phyloP scores from a whole-genome alignment of 30 jellyfish, hydroid and myxozoan species.

The Turritopsis rubra region DNA sequence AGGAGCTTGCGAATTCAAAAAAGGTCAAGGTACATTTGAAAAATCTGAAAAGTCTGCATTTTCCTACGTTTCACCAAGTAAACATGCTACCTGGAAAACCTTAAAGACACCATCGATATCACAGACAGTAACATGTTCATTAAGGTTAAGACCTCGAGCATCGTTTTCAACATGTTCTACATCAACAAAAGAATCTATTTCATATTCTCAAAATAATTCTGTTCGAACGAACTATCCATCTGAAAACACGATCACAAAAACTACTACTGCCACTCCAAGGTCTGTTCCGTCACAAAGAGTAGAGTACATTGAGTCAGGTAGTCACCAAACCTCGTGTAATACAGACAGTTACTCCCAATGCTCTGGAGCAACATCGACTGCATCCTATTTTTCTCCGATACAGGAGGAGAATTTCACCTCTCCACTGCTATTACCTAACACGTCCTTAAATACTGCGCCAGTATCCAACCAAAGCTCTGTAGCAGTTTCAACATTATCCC shows the following conservation, averaged over 20 bases:
- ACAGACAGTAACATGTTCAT: neutral
- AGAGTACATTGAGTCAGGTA: neutral
- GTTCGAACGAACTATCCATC: neutral
- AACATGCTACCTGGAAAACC: neutral
- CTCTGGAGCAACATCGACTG: neutral
- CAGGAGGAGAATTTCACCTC: conserved; percentile 3
- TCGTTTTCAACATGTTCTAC: neutral
- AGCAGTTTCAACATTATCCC: neutral
- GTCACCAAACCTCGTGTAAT: neutral
- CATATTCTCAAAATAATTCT: neutral
- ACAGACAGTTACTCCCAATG: neutral
- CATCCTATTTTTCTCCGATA: neutral
- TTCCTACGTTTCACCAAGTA: conserved; percentile 3
- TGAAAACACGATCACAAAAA: neutral
- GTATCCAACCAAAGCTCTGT: neutral
- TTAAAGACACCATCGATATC: neutral
- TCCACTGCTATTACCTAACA: neutral
- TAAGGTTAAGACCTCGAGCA: neutral
- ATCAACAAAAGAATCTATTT: neutral
- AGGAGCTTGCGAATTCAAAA: neutral
- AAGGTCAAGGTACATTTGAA: neutral
- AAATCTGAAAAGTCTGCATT: conserved; percentile 10
- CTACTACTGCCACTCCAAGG: neutral
- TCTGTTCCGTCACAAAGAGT: neutral
- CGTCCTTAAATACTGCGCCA: neutral